Base-by-base conservation (phyloP, 1,140 invertebrate genomes). In the Pissodes strobi region DNA sequence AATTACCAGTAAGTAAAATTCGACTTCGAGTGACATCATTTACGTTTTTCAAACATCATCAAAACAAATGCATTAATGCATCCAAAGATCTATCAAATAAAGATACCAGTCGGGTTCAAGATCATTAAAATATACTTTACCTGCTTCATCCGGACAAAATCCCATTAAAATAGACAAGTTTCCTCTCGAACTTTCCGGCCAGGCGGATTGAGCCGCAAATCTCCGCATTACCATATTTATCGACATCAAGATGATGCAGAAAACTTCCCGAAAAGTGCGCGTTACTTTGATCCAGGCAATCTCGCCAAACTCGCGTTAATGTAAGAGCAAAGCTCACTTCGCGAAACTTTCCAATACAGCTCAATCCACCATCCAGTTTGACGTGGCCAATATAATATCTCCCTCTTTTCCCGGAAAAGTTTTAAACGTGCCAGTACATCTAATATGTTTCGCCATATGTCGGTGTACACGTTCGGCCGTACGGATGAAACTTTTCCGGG, bases 191-290 rank as follows among this genome's bases (percentile, higher is more conserved):
- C 13, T 58, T 58, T 58, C 41, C 41, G 10, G 2, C 38, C 19
- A 45, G 56, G 6, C 22, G 37, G 56, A 59, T 59, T 46, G 56
- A 41, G 37, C 43, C 41, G 56, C 56, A 59, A 59, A 59, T 59
- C 56, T 48, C 27, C 10, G 41, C 67, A 72, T 72, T 72, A 72
- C 67, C 69, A 72, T 72, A 70, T 72, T 72, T 72, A 72, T 72
- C 71, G 69, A 68, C 69, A 65, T 62, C 58, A 45, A 30, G 25
- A 60, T 51, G 58, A 38, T 21, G 45, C 17, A 55, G 65, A 69
- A 72, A 69, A 43, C 45, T 69, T 67, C 58, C 9, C 48, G 41
- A 48, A 59, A 59, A 59, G 56, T 59, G 48, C 56, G 41, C 56
- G 56, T 49, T 41, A 62, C 51, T 39, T 46, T 66, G 66, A 72